These are phyloP conservation scores for Cnemophilus loriae DNA, from an alignment of 2,113 vertebrate genomes.

Conservation along the genomic window DNA sequence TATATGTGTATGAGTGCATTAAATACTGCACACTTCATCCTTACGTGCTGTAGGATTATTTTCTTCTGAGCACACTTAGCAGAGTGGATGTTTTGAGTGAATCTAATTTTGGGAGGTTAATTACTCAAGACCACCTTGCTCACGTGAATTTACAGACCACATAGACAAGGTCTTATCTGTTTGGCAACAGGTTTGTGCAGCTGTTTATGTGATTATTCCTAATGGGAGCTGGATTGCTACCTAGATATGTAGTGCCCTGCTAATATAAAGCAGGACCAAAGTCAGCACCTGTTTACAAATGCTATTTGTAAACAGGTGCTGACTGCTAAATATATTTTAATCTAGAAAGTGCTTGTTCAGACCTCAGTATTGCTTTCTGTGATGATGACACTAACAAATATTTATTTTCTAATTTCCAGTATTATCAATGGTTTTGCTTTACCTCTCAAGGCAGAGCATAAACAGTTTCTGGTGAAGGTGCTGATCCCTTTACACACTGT, in stretches of 20 bases:
- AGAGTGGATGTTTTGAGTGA: not conserved
- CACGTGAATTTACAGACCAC: not conserved
- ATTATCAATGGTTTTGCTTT: slow-evolving; percentile 99
- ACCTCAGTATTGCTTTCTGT: not conserved
- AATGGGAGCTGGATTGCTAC: not conserved
- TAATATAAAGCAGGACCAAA: not conserved
- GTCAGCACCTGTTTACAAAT: not conserved
- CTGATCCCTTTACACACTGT: slow-evolving; percentile 98
- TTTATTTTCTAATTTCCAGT: slow-evolving; percentile 74
- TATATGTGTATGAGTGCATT: not conserved
- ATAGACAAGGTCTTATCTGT: not conserved
- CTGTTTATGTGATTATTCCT: not conserved
- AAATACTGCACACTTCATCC: not conserved
- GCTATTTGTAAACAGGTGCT: not conserved
- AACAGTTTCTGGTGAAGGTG: slow-evolving; percentile 99
- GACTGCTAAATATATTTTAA: not conserved
- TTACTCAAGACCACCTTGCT: not conserved
- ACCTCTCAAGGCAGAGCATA: slow-evolving; percentile 98
- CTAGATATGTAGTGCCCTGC: not conserved
- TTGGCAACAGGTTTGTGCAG: slow-evolving; percentile 4
- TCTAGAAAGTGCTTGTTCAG: not conserved
- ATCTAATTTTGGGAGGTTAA: not conserved
- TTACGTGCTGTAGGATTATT: not conserved
- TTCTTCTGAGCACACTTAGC: not conserved
- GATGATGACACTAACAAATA: slow-evolving; percentile 20